Conservation (phyloP, 2,888 invertebrate species). For the Amorpha juglandis region DNA sequence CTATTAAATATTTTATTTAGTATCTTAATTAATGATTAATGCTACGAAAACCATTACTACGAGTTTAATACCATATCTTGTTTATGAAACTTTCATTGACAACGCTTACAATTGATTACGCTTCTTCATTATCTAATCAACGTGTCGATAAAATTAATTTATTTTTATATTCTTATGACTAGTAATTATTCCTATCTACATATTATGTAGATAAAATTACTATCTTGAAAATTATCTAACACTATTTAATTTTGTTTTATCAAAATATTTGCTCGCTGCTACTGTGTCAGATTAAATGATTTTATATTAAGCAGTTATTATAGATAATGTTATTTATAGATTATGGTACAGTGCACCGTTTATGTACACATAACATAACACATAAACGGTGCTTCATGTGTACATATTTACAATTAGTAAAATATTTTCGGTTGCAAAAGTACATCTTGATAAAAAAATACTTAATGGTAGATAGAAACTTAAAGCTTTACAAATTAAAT, state of each 20-base stretch:
- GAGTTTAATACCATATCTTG: no score
- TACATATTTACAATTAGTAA: neutral
- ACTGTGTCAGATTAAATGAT: conserved; percentile 9
- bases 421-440: neutral
- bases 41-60: no score
- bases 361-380: no score
- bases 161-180: neutral
- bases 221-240: neutral
- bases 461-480: neutral
- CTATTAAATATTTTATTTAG: no score
- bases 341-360: no score
- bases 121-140: conserved; percentile 21
- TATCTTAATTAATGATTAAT: no score
- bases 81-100: neutral
- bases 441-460: neutral
- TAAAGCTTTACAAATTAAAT: neutral
- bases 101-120: neutral
- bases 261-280: conserved; percentile 7
- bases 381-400: neutral
- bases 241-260: neutral
- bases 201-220: neutral
- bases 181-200: neutral
- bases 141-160: neutral
- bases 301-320: neutral
- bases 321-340: no score